Evolutionary conservation across 2,797 vertebrate species (phyloP).

Genomic region (Manis pentadactyla): DNA sequence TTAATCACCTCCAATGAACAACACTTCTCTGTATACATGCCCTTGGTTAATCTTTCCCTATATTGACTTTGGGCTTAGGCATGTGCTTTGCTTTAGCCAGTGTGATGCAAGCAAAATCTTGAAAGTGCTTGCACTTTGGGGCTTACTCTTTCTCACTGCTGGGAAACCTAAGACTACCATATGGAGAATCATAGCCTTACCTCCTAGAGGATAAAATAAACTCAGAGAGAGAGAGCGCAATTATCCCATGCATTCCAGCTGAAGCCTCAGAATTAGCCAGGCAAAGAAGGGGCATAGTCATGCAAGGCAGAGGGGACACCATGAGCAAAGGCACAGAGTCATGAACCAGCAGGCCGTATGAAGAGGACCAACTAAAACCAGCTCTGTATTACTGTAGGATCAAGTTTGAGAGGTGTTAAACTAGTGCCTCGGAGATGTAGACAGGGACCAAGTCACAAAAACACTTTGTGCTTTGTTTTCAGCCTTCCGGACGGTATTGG

Average conservation of each 20-base stretch:
- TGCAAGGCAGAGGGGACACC: background rate
- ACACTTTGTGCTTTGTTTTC: background rate
- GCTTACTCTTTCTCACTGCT: background rate
- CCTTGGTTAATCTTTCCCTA: background rate
- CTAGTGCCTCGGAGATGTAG: background rate
- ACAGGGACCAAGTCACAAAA: background rate
- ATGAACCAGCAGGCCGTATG: background rate
- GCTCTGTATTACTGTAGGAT: background rate
- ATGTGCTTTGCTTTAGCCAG: background rate
- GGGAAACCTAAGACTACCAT: background rate
- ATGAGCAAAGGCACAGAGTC: background rate
- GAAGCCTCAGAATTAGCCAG: background rate
- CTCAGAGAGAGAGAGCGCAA: background rate
- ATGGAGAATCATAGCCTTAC: background rate
- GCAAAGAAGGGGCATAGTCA: background rate
- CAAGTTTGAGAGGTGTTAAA: background rate
- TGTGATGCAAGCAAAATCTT: background rate
- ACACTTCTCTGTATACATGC: background rate
- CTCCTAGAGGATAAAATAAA: background rate
- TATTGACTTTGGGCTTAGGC: background rate
- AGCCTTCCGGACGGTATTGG: background rate
- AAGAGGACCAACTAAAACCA: background rate
- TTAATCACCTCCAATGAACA: background rate
- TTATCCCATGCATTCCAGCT: background rate
- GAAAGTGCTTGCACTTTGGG: background rate